Base-by-base conservation (phyloP, 2,113 vertebrate genomes). In the Misgurnus mizolepis region DNA sequence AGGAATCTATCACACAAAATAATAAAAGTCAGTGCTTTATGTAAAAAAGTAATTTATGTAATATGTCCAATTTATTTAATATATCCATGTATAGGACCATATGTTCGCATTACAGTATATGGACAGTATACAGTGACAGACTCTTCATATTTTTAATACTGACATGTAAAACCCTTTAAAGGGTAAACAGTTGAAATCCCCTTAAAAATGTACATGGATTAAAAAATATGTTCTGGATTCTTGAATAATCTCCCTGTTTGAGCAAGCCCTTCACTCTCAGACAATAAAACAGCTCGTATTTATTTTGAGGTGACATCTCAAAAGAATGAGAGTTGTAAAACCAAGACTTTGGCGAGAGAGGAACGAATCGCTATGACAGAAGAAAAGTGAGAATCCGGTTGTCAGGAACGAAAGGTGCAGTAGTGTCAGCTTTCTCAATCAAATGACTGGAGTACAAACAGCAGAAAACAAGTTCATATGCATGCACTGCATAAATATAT, bases 211-310 rank as follows among this genome's bases (percentile, higher is more conserved):
- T 79, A 79, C 77, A 78, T 50, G 85, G 87, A 88, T 90, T 88
- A 89, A 81, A 34, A 81, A 86, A 69, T 83, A 47, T 69, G 64
- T 77, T 88, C 58, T 80, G 72, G 83, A 88, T 40, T 73, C 65
- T 39, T 80, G 84, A 79, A 83, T 88, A 87, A 90, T 91, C 87
- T 81, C 65, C 77, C 50, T 88, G 87, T 87, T 87, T 86, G 67
- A 78, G 71, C 79, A 81, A 84, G 80, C 74, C 80, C 74, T 67
- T 84, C 85, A 82, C 45, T 18, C 61, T 22, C 60, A 80, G 64
- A 43, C 82, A 84, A 88, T 85, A 76, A 78, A 4, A 39, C 79
- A 58, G 85, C 74, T 86, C 18, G 15, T 7, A 64, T 73, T 5
- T 67, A 79, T 71, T 80, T 67, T 65, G 27, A 67, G 73, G 62